Percentiles rank a stretch among this genome's conserved stretches.
Evolutionary conservation across 2,888 invertebrate species (phyloP).

Genomic region (Buathra laborator): DNA sequence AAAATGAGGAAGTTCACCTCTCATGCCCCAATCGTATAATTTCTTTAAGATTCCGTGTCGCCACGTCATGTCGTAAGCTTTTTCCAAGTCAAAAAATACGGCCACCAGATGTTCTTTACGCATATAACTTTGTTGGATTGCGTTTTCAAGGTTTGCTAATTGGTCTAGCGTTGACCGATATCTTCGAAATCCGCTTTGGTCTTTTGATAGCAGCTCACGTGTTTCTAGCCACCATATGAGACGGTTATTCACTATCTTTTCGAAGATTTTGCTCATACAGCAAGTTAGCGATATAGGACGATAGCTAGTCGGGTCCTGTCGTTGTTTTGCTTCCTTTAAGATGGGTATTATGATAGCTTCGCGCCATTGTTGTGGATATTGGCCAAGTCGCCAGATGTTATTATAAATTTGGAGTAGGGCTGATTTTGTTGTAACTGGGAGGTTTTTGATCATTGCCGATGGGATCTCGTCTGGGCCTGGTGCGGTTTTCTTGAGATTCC

Average conservation of each 20-base stretch:
- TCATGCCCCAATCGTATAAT: constrained; percentile 25
- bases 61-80: constrained; percentile 56
- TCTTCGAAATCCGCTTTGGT: constrained; percentile 66
- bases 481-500: constrained; percentile 35
- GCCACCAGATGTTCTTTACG: constrained; percentile 62
- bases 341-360: constrained; percentile 62
- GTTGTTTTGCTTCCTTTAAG: constrained; percentile 60
- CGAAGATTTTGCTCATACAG: constrained; percentile 65
- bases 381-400: constrained; percentile 50
- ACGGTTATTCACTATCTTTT: constrained; percentile 67
- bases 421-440: constrained; percentile 22
- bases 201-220: constrained; percentile 52
- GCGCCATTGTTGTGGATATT: constrained; percentile 60
- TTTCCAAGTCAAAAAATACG: constrained; percentile 39
- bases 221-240: constrained; percentile 66
- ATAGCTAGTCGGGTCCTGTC: constrained; percentile 47
- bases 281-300: constrained; percentile 65
- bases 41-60: constrained; percentile 38
- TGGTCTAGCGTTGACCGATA: constrained; percentile 53
- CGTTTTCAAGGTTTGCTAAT: constrained; percentile 14
- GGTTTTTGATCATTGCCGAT: constrained; percentile 57
- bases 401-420: constrained; percentile 61
- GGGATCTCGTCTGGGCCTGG: constrained; percentile 65
- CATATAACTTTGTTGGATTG: constrained; percentile 58
- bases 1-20: not conserved